A percentile compares a stretch with the other conserved stretches of the same genome.
phyloP scores from a whole-genome alignment of 2,797 vertebrate species.

The Enteromius trimaculatus region DNA sequence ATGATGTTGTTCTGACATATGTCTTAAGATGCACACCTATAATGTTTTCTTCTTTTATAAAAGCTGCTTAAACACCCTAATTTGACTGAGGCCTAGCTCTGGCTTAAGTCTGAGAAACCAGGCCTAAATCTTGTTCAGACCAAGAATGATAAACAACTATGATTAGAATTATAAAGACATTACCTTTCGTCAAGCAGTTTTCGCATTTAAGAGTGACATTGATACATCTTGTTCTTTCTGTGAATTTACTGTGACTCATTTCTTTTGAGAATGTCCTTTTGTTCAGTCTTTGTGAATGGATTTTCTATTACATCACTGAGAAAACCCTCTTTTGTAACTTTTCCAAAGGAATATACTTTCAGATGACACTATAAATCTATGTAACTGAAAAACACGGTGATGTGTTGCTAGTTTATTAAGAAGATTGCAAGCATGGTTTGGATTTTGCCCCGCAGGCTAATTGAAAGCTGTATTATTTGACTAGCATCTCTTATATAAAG shows the following conservation, averaged over 20 bases:
- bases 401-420: no score
- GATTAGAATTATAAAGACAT: neutral
- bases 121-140: neutral
- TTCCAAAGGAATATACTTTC: neutral
- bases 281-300: neutral
- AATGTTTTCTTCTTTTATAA: no score
- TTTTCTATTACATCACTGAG: no score
- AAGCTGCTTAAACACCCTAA: neutral
- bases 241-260: no score
- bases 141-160: neutral
- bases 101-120: neutral
- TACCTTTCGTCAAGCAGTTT: neutral
- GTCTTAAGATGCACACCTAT: no score
- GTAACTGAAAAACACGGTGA: no score
- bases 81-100: neutral
- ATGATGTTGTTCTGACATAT: neutral
- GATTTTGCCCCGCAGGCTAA: no score
- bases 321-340: neutral
- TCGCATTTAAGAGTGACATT: no score
- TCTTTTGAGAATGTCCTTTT: neutral
- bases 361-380: neutral
- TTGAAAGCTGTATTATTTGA: no score
- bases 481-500: no score
- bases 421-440: no score
- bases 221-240: no score